Base-by-base conservation (phyloP, 2,888 invertebrate species). In the Ellobium chinense region DNA sequence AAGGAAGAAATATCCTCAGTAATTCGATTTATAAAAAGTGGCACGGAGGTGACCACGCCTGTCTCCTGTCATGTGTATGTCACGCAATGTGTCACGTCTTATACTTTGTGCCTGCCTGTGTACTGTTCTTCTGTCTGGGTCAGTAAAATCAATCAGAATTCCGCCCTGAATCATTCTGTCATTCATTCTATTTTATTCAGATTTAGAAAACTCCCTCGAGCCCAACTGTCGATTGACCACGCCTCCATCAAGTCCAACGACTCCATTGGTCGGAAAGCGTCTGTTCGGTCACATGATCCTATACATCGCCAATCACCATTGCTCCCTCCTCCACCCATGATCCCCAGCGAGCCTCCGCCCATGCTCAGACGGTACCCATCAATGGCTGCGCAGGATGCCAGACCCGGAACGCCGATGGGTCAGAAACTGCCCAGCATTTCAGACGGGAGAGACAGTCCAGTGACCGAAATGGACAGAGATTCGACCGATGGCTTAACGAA, bases 141-240 rank as follows among this genome's bases (percentile, higher is more conserved):
- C n/a, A n/a, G n/a, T n/a, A n/a, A n/a, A n/a, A n/a, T n/a, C n/a
- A n/a, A n/a, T n/a, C n/a, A n/a, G n/a, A n/a, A n/a, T n/a, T n/a
- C n/a, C n/a, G n/a, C n/a, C n/a, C 24, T 34, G 7, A 9, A 29
- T 14, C 39, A 36, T 21, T 46, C 39, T 39, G n/a, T n/a, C n/a
- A n/a, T n/a, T n/a, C n/a, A n/a, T n/a, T n/a, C n/a, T n/a, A n/a
- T 34, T 58, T 9, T 24, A 37, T 7, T 37, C 70, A 78, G 78
- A 46, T 78, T 78, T 21, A 29, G 31, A 63, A 69, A 63, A 29
- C 66, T 78, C 2, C 78, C 78, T 18, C 27, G 78, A 39, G 78
- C 62, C 2, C 70, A 70, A 1, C 24, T 78, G 12, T 70, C 78
- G 0, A 36, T 77, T 9, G 78, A 78, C 46, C 70, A 78, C 36